Evolutionary conservation across 2,797 vertebrate genomes (phyloP), one percentile per base, ranked within the genome.

Genomic region (Parauchenoglanis punctatus): DNA sequence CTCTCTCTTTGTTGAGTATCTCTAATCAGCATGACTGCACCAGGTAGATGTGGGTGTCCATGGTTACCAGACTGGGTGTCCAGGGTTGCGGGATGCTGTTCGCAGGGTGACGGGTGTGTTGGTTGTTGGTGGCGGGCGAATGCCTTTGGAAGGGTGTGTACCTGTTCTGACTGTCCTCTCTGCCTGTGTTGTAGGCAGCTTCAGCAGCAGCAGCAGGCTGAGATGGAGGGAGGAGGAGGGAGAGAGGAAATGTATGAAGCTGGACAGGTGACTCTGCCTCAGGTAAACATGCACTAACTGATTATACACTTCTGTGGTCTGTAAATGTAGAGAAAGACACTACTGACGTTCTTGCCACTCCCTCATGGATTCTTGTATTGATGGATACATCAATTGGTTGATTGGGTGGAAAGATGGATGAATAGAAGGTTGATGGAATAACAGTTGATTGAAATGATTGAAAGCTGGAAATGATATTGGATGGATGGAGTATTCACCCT

Each of bases 131-230:
- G 90, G 86, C 25, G 90, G 89, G 86, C 28, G 1, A 59, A 46
- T 18, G 20, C 25, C 1, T 6, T 44, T 2, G 28, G 8, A 3
- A 28, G 40, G 3, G 13, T 31, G 25, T 44, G 25, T 13, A 25
- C 11, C 18, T 61, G 1, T 85, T 85, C 77, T 23, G 84, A 84
- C 91, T 89, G 84, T 56, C 3, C 20, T 82, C 73, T 4, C 87
- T 70, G 89, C 76, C 23, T 78, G 28, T 63, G 49, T 65, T 59
- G 44, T 28, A 99, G 98, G 93, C 97, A 97, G 90, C 88, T 96
- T 4, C 97, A 97, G 91, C 96, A 97, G 88, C 92, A 93, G 2
- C 97, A 97, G 88, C 97, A 97, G 90, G 90, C 96, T 0, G 98
- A 98, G 87, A 88, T 98, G 73, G 98, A 98, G 11, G 96, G 97